Conservation (phyloP, 2,797 vertebrate species). For the Myotis vivesi region DNA sequence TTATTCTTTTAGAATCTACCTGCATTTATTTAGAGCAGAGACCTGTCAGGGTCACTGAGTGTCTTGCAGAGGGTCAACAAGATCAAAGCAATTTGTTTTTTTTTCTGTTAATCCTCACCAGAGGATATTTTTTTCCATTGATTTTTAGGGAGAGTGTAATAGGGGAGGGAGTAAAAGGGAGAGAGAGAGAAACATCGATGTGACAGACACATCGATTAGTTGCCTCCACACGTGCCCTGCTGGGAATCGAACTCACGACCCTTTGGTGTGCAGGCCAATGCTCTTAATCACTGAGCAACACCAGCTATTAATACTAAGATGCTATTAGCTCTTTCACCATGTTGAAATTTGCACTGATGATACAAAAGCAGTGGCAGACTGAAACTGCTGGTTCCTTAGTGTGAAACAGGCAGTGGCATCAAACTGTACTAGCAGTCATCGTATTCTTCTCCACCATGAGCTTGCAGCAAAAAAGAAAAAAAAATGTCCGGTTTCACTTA, state of each 20-base stretch:
- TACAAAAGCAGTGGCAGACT: not conserved
- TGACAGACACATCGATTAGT: too few species aligned
- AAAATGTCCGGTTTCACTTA: not conserved
- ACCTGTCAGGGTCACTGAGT: not conserved
- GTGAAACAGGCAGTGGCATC: not conserved
- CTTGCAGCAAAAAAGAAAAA: not conserved
- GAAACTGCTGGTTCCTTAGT: too few species aligned
- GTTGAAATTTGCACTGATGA: not conserved
- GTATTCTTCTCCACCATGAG: not conserved
- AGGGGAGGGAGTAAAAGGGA: too few species aligned
- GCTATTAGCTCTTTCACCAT: not conserved
- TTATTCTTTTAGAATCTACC: not conserved
- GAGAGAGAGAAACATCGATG: too few species aligned
- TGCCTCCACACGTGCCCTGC: too few species aligned
- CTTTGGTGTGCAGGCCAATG: too few species aligned
- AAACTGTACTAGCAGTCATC: too few species aligned
- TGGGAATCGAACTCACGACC: too few species aligned
- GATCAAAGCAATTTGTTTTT: not conserved
- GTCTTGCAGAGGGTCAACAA: not conserved
- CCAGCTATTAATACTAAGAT: not conserved
- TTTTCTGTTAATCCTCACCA: too few species aligned
- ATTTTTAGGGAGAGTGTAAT: too few species aligned
- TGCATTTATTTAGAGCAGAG: not conserved
- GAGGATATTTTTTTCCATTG: too few species aligned
- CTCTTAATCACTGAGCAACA: too few species aligned